A percentile compares a stretch with the other conserved stretches of the same genome.
Conservation (phyloP, 2,888 invertebrate genomes). For the Trachelus tabidus region DNA sequence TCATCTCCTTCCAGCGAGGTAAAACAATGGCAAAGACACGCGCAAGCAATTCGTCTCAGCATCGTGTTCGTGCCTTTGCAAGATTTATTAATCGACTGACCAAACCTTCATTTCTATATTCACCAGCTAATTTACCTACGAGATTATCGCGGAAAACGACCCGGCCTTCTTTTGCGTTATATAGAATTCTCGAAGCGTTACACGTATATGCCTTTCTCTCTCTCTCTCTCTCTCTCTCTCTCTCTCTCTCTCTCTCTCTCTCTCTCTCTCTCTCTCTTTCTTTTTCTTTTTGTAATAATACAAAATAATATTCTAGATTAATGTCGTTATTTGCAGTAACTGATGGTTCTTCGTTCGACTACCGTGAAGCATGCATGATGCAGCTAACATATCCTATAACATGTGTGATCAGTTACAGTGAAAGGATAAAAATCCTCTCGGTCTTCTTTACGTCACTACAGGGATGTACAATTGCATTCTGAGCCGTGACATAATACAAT, state of each 20-base stretch:
- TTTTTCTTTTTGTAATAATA: no score
- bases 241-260: no score
- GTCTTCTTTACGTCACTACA: background rate
- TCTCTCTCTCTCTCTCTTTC: no score
- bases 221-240: no score
- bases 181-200: no score
- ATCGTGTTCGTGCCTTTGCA: slow-evolving; percentile 48
- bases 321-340: background rate
- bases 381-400: background rate
- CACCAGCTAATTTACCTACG: background rate
- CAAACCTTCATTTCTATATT: slow-evolving; percentile 5
- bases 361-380: background rate
- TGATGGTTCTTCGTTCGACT: background rate
- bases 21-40: slow-evolving; percentile 66
- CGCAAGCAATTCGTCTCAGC: slow-evolving; percentile 49
- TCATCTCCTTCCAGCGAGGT: slow-evolving; percentile 99
- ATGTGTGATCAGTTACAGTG: background rate
- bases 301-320: no score
- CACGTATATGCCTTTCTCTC: no score
- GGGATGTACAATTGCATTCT: background rate
- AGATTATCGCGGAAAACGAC: background rate
- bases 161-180: background rate
- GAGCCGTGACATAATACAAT: no score
- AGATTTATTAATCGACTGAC: slow-evolving; percentile 28
- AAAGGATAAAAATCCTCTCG: background rate